Evolutionary conservation across 2,888 invertebrate species (phyloP).

Genomic region (Bombylius major): DNA sequence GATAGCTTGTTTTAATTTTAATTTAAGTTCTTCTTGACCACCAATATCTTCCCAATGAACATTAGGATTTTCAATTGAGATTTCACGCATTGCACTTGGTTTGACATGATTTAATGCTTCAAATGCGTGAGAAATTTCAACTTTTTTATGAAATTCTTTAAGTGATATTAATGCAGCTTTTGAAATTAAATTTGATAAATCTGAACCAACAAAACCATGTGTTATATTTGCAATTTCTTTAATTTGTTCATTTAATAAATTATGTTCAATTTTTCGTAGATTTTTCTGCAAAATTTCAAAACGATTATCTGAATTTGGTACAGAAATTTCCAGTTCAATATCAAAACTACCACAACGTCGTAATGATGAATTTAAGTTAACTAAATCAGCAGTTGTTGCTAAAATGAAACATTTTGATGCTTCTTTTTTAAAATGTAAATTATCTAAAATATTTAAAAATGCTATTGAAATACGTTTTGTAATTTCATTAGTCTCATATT

Average conservation of each 20-base stretch:
- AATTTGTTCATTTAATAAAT: conserved; percentile 44
- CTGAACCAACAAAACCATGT: conserved; percentile 86
- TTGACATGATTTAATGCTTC: conserved; percentile 55
- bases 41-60: conserved; percentile 90
- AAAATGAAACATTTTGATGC: conserved; percentile 51
- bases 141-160: conserved; percentile 28
- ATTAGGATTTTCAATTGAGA: conserved; percentile 75
- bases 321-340: conserved; percentile 65
- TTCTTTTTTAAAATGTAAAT: conserved; percentile 39
- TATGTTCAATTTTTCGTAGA: conserved; percentile 43
- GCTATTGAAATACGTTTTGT: conserved; percentile 61
- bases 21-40: conserved; percentile 74
- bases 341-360: conserved; percentile 72
- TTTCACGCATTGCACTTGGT: conserved; percentile 86
- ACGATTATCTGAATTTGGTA: conserved; percentile 55
- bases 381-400: conserved; percentile 65
- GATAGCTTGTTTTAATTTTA: conserved; percentile 75
- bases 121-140: conserved; percentile 43
- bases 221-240: conserved; percentile 54
- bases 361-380: conserved; percentile 61
- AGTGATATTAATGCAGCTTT: conserved; percentile 55
- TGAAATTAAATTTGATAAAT: conserved; percentile 64
- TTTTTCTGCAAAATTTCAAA: conserved; percentile 55
- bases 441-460: conserved; percentile 48
- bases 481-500: conserved; percentile 28